Evolutionary conservation across 1,140 invertebrate genomes (phyloP).

Genomic region (Zaprionus africanus): DNA sequence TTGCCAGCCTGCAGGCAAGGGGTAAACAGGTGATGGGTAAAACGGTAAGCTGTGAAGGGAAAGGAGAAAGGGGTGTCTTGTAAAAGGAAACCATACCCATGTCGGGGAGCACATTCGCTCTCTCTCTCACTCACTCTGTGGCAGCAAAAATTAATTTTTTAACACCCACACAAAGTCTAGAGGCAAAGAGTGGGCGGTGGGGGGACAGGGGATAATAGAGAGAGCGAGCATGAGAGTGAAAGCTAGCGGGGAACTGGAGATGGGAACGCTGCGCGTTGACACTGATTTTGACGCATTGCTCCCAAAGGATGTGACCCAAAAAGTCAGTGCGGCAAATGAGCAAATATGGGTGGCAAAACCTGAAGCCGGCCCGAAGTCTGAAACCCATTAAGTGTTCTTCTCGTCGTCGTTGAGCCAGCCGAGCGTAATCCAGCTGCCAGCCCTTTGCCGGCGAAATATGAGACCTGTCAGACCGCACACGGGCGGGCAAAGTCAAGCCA

Average conservation of each 20-base stretch:
- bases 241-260: not conserved
- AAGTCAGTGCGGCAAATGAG: conserved; percentile 80
- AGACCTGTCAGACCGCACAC: conserved; percentile 54
- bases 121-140: conserved; percentile 47
- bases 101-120: conserved; percentile 24
- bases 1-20: conserved; percentile 61
- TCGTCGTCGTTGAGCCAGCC: conserved; percentile 26
- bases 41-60: not conserved
- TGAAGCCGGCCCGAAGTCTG: conserved; percentile 22
- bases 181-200: not conserved
- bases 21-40: not conserved
- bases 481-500: conserved; percentile 26
- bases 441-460: conserved; percentile 51
- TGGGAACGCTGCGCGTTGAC: conserved; percentile 69
- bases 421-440: conserved; percentile 39
- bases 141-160: conserved; percentile 77
- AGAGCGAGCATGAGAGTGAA: not conserved
- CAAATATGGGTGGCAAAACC: conserved; percentile 63
- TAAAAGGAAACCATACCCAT: conserved; percentile 64
- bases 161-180: conserved; percentile 55
- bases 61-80: not conserved
- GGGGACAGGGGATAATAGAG: conserved; percentile 8
- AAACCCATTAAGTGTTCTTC: conserved; percentile 73
- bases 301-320: conserved; percentile 81
- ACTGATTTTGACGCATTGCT: conserved; percentile 82